Evolutionary conservation across 2,113 vertebrate genomes (phyloP).

Genomic region (Myrmophylax atrothorax): DNA sequence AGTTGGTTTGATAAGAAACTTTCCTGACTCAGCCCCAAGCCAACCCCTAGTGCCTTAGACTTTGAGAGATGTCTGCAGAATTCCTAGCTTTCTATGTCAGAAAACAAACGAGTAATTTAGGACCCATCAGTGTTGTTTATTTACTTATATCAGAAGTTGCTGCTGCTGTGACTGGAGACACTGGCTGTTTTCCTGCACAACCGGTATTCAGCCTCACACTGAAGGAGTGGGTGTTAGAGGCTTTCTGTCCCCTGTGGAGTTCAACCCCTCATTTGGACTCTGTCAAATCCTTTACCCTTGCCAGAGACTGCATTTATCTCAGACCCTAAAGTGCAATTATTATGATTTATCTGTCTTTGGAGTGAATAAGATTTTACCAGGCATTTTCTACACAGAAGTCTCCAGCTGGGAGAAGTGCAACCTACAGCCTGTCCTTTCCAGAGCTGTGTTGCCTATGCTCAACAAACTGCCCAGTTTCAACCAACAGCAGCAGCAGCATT

Average conservation of each 20-base stretch:
- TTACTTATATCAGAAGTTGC: neutral
- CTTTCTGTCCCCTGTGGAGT: neutral
- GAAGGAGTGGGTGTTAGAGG: neutral
- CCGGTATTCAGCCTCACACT: neutral
- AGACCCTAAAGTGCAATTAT: conserved; percentile 16
- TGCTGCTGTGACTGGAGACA: neutral
- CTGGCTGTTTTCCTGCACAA: neutral
- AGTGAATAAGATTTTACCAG: conserved; percentile 31
- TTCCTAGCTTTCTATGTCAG: neutral
- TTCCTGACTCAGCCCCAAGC: neutral
- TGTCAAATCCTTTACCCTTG: conserved; percentile 16
- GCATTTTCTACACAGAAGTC: conserved; percentile 8
- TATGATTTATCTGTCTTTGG: conserved; percentile 31
- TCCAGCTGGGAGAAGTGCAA: neutral
- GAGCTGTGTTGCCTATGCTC: neutral
- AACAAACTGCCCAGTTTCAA: neutral
- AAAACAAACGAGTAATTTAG: neutral
- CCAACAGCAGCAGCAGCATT: neutral
- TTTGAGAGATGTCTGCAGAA: neutral
- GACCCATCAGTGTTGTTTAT: neutral
- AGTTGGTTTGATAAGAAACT: neutral
- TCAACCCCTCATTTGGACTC: neutral
- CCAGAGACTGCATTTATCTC: conserved; percentile 44
- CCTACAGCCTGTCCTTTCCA: neutral
- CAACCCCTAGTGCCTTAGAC: neutral